Percentiles rank a stretch among this genome's conserved stretches.
Conservation (phyloP, 2,797 vertebrate genomes). For the Mormyrops attenuatus region DNA sequence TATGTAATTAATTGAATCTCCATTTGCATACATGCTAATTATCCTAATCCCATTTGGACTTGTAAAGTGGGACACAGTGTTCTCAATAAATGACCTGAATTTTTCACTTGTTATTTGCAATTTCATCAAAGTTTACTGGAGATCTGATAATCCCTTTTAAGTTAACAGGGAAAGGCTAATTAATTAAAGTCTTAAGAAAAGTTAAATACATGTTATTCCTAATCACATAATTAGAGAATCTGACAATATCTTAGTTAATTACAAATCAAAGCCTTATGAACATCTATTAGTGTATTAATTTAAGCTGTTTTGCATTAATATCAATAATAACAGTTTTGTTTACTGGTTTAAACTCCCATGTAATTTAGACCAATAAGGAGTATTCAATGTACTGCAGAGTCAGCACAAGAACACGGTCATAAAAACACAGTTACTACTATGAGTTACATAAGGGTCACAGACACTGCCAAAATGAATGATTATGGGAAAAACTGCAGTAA, state of each 20-base stretch:
- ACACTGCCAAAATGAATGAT: background rate
- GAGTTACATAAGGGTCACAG: background rate
- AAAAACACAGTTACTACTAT: background rate
- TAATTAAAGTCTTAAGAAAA: slow-evolving; percentile 64
- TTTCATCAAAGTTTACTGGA: slow-evolving; percentile 72
- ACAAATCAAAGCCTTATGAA: slow-evolving; percentile 24
- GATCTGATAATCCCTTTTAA: slow-evolving; percentile 72
- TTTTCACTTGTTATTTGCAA: slow-evolving; percentile 63
- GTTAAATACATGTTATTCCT: slow-evolving; percentile 61
- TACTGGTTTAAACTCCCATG: slow-evolving; percentile 2
- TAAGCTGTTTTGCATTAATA: slow-evolving; percentile 21
- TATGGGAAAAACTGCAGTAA: background rate
- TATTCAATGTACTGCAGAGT: background rate
- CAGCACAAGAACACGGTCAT: background rate
- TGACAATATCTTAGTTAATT: slow-evolving; percentile 35
- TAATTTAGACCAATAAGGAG: background rate
- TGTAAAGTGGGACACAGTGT: slow-evolving; percentile 65
- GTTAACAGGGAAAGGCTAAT: slow-evolving; percentile 66
- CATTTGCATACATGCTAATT: slow-evolving; percentile 71
- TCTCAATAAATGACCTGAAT: slow-evolving; percentile 74
- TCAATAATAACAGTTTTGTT: slow-evolving; percentile 22
- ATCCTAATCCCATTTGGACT: slow-evolving; percentile 57
- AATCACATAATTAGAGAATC: slow-evolving; percentile 56
- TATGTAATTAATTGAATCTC: slow-evolving; percentile 57
- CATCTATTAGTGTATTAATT: slow-evolving; percentile 22